Conservation (phyloP, 2,888 invertebrate genomes). For the Amiota minor region DNA sequence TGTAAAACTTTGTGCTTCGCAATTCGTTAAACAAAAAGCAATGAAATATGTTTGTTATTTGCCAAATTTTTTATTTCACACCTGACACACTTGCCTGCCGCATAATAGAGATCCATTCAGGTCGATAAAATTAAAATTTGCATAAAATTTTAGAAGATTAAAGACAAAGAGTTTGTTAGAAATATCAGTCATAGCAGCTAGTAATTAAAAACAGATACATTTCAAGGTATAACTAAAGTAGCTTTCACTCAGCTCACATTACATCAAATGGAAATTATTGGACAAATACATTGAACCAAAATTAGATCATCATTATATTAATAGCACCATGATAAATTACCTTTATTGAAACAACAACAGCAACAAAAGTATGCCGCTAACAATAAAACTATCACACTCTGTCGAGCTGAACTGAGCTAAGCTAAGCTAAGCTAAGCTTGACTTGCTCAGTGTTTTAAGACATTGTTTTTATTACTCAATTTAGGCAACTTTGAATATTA, state of each 20-base stretch:
- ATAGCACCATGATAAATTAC: too few relatives aligned
- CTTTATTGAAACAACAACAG: too few relatives aligned
- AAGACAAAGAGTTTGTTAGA: background rate
- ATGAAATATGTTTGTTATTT: background rate
- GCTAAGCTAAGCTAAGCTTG: background rate
- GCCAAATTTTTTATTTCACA: conserved; percentile 23
- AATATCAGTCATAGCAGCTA: too few relatives aligned
- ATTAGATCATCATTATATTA: too few relatives aligned
- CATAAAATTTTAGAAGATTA: conserved; percentile 9
- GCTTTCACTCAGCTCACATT: background rate
- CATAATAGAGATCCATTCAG: conserved; percentile 11
- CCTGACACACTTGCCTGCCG: background rate
- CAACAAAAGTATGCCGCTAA: background rate
- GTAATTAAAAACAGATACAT: background rate
- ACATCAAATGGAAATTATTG: too few relatives aligned
- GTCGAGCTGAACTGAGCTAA: background rate
- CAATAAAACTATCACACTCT: conserved; percentile 12
- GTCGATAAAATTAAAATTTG: conserved; percentile 14
- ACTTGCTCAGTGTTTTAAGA: background rate
- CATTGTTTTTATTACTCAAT: conserved; percentile 26
- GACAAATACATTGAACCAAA: too few relatives aligned
- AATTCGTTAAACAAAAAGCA: conserved; percentile 11
- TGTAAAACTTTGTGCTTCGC: conserved; percentile 16
- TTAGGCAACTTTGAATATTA: conserved; percentile 36
- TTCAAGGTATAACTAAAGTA: background rate